Base-by-base conservation (phyloP, 1,140 invertebrate genomes). In the Drosophila virilis region DNA sequence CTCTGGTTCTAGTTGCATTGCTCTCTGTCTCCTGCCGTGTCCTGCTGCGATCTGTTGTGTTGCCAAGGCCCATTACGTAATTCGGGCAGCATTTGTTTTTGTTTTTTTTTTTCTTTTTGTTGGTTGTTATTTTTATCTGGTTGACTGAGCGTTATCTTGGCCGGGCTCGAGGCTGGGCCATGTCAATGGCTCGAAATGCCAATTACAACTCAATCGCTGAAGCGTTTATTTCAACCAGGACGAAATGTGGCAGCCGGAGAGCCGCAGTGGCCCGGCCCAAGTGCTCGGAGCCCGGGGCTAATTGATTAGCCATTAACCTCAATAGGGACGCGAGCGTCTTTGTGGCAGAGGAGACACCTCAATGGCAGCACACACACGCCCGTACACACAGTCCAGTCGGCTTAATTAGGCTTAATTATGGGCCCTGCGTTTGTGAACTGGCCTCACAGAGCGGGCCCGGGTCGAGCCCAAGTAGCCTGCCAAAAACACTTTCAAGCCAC, bases 281-380 rank as follows among this genome's bases (percentile, higher is more conserved):
- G 37, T 45, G 46, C 33, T 13, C 10, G 45, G 46, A 52, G 40
- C 66, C 22, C 32, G 54, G 38, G 46, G 73, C 84, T 88, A 88
- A 88, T 88, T 88, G 84, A 88, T 88, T 88, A 89, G 79, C 83
- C 83, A 88, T 88, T 88, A 88, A 88, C 84, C 83, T 80, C 77
- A 80, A 88, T 88, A 75, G 67, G 73, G 52, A 64, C 52, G 51
- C 59, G 40, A 45, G 9, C 50, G 35, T 42, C 40, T 22, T 75
- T 67, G 70, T 68, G 65, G 22, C 35, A 32, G 54, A 15, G 62
- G n/a, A 55, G 68, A 86, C 82, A 86, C 83, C 83, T 86, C 54
- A 66, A 50, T 42, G 51, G 38, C 46, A 62, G 37, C 52, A 58
- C 37, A 57, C 17, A 50, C 1, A 57, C 32, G n/a, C 22, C 35